Percentiles rank a stretch among this genome's conserved stretches.
These are phyloP conservation scores for Camponotus fellah DNA, from an alignment of 2,888 invertebrate genomes.

Conservation along the genomic window DNA sequence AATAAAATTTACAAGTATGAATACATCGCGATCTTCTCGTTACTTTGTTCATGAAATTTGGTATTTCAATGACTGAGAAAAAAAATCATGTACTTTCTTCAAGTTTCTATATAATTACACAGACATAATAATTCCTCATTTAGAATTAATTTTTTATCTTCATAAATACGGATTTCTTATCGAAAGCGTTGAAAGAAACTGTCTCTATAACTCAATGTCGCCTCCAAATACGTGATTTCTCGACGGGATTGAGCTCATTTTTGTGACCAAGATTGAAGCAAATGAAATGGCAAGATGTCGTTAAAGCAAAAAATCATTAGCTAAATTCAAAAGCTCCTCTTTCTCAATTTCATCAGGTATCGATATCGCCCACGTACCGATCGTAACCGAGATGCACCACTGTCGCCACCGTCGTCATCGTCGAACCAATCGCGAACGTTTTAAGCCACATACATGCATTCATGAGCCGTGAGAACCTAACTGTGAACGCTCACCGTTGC, in stretches of 20 bases:
- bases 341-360: constrained; percentile 58
- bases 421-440: constrained; percentile 70
- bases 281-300: constrained; percentile 44
- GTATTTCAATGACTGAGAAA: background rate
- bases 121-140: background rate
- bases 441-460: constrained; percentile 77
- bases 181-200: background rate
- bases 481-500: constrained; percentile 82
- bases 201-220: background rate
- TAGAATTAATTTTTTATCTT: background rate
- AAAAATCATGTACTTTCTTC: background rate
- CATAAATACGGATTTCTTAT: background rate
- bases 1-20: background rate
- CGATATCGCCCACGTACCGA: constrained; percentile 65
- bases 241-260: constrained; percentile 18
- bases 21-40: background rate
- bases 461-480: constrained; percentile 85
- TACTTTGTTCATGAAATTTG: background rate
- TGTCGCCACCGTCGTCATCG: constrained; percentile 38
- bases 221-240: background rate
- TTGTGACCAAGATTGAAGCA: constrained; percentile 5
- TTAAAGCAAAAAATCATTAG: constrained; percentile 45
- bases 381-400: constrained; percentile 58
- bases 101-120: background rate
- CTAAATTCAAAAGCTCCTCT: constrained; percentile 56